Base-by-base conservation (phyloP, 2,888 invertebrate genomes). In the Lymantria dispar region DNA sequence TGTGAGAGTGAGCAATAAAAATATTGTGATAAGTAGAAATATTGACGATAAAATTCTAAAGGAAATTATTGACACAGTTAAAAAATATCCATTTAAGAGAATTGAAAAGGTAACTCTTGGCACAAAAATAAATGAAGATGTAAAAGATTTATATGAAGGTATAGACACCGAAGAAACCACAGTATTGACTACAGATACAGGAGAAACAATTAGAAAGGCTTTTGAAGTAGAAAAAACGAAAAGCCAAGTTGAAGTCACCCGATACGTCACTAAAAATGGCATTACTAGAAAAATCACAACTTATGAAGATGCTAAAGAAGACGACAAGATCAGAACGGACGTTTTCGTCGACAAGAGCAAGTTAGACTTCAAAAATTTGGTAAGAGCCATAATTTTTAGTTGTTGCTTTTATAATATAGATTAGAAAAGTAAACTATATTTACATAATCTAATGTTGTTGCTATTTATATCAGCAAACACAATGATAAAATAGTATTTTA, bases 111-210 rank as follows among this genome's bases (percentile, higher is more conserved):
- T 93, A 39, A 88, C 92, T 8, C 90, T 92, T 62, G 91, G 93
- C 43, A 87, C 91, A 47, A 93, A 91, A 78, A 87, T 93, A 56
- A 93, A 93, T 57, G 87, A 93, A 66, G 93, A 93, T 64, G 92
- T 94, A 12, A 94, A 93, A 77, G 93, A 91, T 68, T 74, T 91
- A 11, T 90, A 90, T 47, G 91, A 91, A 76, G 90, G 91, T 14
- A 64, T 85, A 36, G 91, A 91, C 54, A 78, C 85, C 37, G 83
- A 90, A 72, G 80, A 90, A 64, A 84, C 82, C 7, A 88, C 83
- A 43, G 73, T 87, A 41, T 50, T 89, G 40, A 82, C 76, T 44
- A 80, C 84, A 33, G 80, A 78, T 48, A 84, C 75, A 46, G 85
- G 84, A 15, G 91, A 84, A 55, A 71, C 85, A 8, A 85, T 82